These are phyloP conservation scores for Malurus elegans DNA, from an alignment of 2,113 vertebrate species.

Conservation along the genomic window DNA sequence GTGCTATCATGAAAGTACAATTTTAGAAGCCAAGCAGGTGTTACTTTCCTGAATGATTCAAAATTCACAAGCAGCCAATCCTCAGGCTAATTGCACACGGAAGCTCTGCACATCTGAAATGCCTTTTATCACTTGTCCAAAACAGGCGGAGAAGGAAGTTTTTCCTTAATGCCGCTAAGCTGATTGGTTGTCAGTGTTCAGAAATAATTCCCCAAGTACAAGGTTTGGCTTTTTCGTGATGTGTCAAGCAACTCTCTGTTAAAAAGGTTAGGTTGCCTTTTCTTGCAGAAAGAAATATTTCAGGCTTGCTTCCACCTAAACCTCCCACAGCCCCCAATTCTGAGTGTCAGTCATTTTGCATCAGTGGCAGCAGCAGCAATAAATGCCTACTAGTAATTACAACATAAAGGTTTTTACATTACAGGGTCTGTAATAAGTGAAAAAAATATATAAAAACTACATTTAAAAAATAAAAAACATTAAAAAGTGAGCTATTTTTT, in stretches of 20 bases:
- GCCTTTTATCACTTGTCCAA: slow-evolving; percentile 20
- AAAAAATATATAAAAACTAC: neutral
- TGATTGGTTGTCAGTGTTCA: slow-evolving; percentile 33
- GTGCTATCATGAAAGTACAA: slow-evolving; percentile 56
- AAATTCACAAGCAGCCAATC: slow-evolving; percentile 61
- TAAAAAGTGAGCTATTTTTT: neutral
- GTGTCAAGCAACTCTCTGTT: neutral
- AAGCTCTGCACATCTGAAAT: slow-evolving; percentile 39
- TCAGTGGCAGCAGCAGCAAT: neutral
- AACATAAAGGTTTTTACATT: neutral
- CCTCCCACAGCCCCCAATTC: neutral
- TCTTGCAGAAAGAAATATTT: slow-evolving; percentile 7
- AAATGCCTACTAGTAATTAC: neutral
- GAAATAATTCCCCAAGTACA: slow-evolving; percentile 14
- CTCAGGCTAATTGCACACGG: slow-evolving; percentile 22
- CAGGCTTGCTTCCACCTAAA: slow-evolving; percentile 3
- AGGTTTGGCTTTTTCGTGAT: neutral
- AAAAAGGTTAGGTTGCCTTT: slow-evolving; percentile 3
- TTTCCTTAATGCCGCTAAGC: slow-evolving; percentile 24
- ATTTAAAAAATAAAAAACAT: neutral
- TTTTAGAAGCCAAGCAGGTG: slow-evolving; percentile 69
- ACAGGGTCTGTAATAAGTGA: neutral
- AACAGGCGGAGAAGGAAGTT: slow-evolving; percentile 21
- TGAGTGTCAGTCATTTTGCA: neutral
- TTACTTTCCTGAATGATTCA: slow-evolving; percentile 60